phyloP scores from a whole-genome alignment of 1,140 invertebrate genomes.

The Brachionus calyciflorus region DNA sequence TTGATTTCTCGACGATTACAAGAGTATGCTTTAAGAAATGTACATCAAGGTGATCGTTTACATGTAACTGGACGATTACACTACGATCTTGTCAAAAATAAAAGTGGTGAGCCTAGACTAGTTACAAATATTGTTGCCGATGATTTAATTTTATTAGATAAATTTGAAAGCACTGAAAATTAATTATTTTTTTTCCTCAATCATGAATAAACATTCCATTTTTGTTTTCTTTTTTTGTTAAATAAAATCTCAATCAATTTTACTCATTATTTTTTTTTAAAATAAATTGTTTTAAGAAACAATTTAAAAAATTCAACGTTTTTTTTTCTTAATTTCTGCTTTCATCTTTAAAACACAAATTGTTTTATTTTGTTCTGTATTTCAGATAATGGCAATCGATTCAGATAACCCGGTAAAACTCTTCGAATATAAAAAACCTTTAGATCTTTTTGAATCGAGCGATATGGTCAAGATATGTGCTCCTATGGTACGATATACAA shows the following conservation, averaged over 20 bases:
- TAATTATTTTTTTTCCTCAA: not conserved
- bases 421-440: conserved; percentile 47
- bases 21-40: conserved; percentile 23
- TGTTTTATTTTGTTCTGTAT: not conserved
- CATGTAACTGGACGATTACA: conserved; percentile 40
- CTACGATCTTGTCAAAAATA: conserved; percentile 43
- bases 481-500: conserved; percentile 93
- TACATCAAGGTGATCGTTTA: conserved; percentile 46
- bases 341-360: no score
- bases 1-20: not conserved
- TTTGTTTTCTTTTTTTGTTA: not conserved
- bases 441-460: conserved; percentile 66
- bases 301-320: no score
- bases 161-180: conserved; percentile 16
- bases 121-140: conserved; percentile 46
- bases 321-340: no score
- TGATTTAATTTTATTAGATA: conserved; percentile 43
- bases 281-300: conserved; percentile 24
- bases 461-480: conserved; percentile 76
- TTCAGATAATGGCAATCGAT: conserved; percentile 2
- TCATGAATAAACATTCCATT: not conserved
- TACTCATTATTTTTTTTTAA: not conserved
- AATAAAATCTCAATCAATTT: not conserved
- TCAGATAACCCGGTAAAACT: not conserved
- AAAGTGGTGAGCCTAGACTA: conserved; percentile 20